phyloP scores from a whole-genome alignment of 1,140 invertebrate species.

The Drosophila paulistorum region DNA sequence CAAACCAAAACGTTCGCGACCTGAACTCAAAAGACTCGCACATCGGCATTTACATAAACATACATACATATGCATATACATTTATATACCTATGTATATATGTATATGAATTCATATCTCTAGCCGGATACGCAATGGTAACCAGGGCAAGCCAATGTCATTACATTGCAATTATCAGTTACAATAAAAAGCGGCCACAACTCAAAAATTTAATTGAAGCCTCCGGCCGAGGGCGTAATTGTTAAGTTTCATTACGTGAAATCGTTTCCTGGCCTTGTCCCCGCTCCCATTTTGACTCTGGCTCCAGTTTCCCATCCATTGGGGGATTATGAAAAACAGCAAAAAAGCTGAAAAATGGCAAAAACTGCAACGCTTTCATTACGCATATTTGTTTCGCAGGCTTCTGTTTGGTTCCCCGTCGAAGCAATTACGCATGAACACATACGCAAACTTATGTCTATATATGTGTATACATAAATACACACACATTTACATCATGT shows the following conservation, averaged over 20 bases:
- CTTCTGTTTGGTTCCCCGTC: constrained; percentile 18
- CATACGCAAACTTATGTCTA: not conserved
- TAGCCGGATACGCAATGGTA: constrained; percentile 9
- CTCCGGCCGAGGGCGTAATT: constrained; percentile 60
- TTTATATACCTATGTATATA: not conserved
- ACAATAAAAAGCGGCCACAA: constrained; percentile 74
- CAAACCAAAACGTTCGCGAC: constrained; percentile 15
- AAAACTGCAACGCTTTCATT: constrained; percentile 61
- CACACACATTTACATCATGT: constrained; percentile 13
- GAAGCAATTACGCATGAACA: constrained; percentile 9
- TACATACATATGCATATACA: not conserved
- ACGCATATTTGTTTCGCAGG: constrained; percentile 42
- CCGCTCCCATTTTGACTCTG: not conserved
- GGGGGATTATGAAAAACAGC: constrained; percentile 49
- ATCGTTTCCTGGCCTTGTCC: constrained; percentile 28
- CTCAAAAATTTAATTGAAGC: constrained; percentile 73
- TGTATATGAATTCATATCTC: constrained; percentile 9
- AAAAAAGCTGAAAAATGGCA: constrained; percentile 67
- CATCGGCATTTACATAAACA: not conserved
- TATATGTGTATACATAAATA: constrained; percentile 37
- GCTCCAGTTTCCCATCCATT: constrained; percentile 27
- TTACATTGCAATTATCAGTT: constrained; percentile 77
- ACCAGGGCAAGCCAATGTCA: constrained; percentile 51
- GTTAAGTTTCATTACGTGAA: constrained; percentile 74
- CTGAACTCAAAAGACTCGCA: constrained; percentile 22